These are phyloP conservation scores for Emydocephalus ijimae DNA, from an alignment of 2,113 vertebrate species.

Conservation along the genomic window DNA sequence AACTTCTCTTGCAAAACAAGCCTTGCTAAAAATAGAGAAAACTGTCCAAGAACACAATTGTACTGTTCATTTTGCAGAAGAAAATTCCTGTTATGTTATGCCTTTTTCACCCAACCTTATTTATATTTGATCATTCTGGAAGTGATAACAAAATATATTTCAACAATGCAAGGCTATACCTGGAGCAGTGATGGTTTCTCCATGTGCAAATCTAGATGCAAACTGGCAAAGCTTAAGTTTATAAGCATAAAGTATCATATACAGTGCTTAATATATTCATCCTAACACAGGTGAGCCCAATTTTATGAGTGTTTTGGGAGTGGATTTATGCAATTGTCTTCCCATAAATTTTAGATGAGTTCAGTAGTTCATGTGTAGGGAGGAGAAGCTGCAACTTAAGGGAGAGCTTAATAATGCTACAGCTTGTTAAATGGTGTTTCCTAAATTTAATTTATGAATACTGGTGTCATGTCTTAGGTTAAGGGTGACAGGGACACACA, in stretches of 20 bases:
- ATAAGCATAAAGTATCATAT: fast-evolving
- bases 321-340: constrained; percentile 11
- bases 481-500: background rate
- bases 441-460: background rate
- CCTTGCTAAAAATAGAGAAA: background rate
- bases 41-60: no score
- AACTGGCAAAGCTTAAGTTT: constrained; percentile 49
- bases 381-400: constrained; percentile 32
- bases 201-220: constrained; percentile 51
- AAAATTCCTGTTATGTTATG: background rate
- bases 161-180: constrained; percentile 19
- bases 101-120: constrained; percentile 33
- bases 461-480: background rate
- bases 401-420: constrained; percentile 14
- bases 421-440: background rate
- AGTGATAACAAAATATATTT: constrained; percentile 32
- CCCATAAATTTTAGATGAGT: constrained; percentile 13
- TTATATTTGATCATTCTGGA: constrained; percentile 37
- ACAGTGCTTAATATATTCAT: constrained; percentile 19
- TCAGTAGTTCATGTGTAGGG: background rate
- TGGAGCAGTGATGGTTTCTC: constrained; percentile 35
- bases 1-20: background rate
- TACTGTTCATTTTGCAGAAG: background rate
- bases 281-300: constrained; percentile 23
- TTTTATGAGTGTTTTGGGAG: constrained; percentile 24